phyloP scores from a whole-genome alignment of 2,888 invertebrate genomes.

The Nomada ruficornis region DNA sequence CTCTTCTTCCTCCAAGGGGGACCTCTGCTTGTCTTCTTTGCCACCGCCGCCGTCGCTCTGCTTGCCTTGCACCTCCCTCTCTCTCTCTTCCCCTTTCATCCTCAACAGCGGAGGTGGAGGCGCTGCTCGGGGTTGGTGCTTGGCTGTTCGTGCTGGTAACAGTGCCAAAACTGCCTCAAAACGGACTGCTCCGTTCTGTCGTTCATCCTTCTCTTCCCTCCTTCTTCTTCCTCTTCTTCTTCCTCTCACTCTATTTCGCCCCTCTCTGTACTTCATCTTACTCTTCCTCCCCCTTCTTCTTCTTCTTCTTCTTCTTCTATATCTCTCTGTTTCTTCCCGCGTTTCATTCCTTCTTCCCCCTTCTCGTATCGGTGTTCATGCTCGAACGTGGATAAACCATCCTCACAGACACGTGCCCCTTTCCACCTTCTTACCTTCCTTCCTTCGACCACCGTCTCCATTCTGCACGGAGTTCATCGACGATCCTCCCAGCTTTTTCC shows the following conservation, averaged over 20 bases:
- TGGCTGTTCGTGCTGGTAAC: conserved; percentile 71
- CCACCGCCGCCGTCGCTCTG: conserved; percentile 27
- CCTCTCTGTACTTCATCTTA: conserved; percentile 14
- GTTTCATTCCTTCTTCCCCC: conserved; percentile 16
- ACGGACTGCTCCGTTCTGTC: conserved; percentile 63
- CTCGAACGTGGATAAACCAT: conserved; percentile 30
- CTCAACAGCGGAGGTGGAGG: conserved; percentile 58
- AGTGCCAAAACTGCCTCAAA: conserved; percentile 80
- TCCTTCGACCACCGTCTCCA: conserved; percentile 47
- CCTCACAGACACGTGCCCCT: conserved; percentile 57
- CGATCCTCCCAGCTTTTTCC: conserved; percentile 29
- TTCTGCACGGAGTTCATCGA: conserved; percentile 11
- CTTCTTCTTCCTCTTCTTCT: conserved; percentile 11
- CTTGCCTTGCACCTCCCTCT: conserved; percentile 13
- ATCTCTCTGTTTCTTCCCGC: conserved; percentile 6
- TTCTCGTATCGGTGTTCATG: conserved; percentile 20
- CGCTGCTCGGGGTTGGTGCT: conserved; percentile 72
- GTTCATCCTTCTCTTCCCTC: conserved; percentile 31
- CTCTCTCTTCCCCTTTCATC: conserved; percentile 40
- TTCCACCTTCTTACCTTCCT: conserved; percentile 35
- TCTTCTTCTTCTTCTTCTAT: conserved; percentile 26
- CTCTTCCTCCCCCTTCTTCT: conserved; percentile 21
- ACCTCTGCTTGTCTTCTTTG: conserved; percentile 40
- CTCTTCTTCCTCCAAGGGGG: conserved; percentile 61
- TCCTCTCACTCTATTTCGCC: background rate